Evolutionary conservation across 2,888 invertebrate species (phyloP).

Genomic region (Blastobasis adustella): DNA sequence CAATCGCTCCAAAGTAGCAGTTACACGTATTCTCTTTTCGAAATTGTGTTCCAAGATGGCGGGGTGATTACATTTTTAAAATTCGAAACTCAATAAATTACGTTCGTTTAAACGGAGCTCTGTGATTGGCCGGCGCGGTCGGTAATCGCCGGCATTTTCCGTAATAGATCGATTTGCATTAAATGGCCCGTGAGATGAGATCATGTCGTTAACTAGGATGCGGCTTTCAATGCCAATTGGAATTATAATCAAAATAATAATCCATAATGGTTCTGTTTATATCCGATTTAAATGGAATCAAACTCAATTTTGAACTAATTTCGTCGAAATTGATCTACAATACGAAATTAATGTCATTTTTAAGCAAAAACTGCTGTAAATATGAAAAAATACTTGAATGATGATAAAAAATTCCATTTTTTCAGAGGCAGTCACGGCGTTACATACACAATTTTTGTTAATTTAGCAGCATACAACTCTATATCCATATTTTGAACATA

Average conservation of each 20-base stretch:
- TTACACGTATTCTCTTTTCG: conserved; percentile 46
- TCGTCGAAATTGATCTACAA: neutral
- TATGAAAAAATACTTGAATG: too few species aligned
- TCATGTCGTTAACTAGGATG: conserved; percentile 49
- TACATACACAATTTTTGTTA: too few species aligned
- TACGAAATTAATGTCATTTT: neutral
- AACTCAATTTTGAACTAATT: conserved; percentile 1
- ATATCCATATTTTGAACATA: too few species aligned
- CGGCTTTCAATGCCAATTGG: conserved; percentile 42
- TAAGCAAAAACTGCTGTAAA: too few species aligned
- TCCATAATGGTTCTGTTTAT: conserved; percentile 3
- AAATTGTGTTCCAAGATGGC: conserved; percentile 60
- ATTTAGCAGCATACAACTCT: too few species aligned
- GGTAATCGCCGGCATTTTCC: conserved; percentile 49
- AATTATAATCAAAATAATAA: conserved; percentile 17
- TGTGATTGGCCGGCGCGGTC: conserved; percentile 44
- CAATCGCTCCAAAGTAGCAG: conserved; percentile 42
- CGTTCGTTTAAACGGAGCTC: conserved; percentile 45
- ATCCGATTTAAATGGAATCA: conserved; percentile 2
- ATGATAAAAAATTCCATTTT: too few species aligned
- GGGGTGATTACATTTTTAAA: conserved; percentile 52
- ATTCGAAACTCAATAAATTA: conserved; percentile 65
- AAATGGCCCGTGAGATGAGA: conserved; percentile 67
- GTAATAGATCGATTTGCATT: conserved; percentile 70
- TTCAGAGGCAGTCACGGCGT: too few species aligned